phyloP scores from a whole-genome alignment of 2,113 vertebrate genomes.

The Brachirus orientalis region DNA sequence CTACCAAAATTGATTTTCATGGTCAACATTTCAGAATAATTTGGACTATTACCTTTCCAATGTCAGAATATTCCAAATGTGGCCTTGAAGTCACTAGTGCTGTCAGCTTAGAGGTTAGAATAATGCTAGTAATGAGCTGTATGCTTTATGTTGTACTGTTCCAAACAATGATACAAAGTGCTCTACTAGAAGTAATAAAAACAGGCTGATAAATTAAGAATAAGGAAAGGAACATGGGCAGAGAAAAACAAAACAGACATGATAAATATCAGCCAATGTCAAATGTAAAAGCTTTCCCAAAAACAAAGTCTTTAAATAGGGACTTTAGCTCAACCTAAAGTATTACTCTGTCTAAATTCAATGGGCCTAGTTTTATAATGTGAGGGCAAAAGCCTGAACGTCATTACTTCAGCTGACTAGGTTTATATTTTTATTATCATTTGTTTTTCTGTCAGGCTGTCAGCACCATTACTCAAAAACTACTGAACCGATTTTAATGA shows the following conservation, averaged over 20 bases:
- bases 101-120: slow-evolving; percentile 55
- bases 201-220: not conserved
- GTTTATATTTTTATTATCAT: not conserved
- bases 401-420: too few relatives aligned
- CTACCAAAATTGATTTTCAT: slow-evolving; percentile 17
- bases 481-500: not conserved
- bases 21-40: not conserved
- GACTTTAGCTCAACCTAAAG: not conserved
- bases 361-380: not conserved
- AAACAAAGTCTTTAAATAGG: not conserved
- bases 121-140: not conserved
- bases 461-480: not conserved
- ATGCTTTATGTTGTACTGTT: not conserved
- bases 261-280: not conserved
- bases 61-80: slow-evolving; percentile 53
- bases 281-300: not conserved
- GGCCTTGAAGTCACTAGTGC: slow-evolving; percentile 15
- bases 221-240: not conserved
- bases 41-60: slow-evolving; percentile 43
- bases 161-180: not conserved
- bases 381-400: not conserved
- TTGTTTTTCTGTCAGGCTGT: not conserved
- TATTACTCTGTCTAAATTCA: not conserved
- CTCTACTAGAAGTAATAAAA: not conserved
- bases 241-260: not conserved